phyloP scores from a whole-genome alignment of 2,797 vertebrate species.

The Propithecus deckenii region DNA sequence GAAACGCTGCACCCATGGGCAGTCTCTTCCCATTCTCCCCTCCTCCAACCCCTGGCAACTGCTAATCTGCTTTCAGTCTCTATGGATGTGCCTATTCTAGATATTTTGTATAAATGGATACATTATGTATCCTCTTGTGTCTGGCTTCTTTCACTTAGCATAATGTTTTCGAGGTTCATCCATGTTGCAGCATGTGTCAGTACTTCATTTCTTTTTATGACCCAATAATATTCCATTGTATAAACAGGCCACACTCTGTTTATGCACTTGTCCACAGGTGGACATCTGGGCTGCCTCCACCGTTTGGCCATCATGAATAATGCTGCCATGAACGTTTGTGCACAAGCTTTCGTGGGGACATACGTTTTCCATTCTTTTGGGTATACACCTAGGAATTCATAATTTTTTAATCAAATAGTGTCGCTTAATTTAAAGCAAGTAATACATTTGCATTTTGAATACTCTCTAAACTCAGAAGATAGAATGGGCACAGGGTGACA shows the following conservation, averaged over 20 bases:
- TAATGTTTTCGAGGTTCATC: background rate
- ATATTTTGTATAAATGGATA: background rate
- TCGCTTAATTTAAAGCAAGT: background rate
- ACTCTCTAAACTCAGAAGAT: background rate
- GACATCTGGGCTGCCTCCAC: background rate
- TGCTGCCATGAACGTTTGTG: accelerated
- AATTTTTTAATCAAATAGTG: background rate
- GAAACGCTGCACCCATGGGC: background rate
- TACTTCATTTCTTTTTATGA: no score
- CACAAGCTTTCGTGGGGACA: background rate
- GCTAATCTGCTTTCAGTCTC: background rate
- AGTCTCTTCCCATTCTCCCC: background rate
- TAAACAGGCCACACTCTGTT: background rate
- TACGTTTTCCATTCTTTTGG: background rate
- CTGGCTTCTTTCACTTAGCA: background rate
- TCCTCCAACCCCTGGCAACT: background rate
- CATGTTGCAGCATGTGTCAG: accelerated
- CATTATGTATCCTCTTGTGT: accelerated
- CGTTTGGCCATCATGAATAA: background rate
- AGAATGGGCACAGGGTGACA: background rate
- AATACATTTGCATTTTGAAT: background rate
- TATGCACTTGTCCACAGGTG: accelerated
- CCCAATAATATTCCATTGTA: background rate
- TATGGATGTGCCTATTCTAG: background rate
- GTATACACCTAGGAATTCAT: background rate